Conservation (phyloP, 1,140 invertebrate species). For the Eubasilissa regina region DNA sequence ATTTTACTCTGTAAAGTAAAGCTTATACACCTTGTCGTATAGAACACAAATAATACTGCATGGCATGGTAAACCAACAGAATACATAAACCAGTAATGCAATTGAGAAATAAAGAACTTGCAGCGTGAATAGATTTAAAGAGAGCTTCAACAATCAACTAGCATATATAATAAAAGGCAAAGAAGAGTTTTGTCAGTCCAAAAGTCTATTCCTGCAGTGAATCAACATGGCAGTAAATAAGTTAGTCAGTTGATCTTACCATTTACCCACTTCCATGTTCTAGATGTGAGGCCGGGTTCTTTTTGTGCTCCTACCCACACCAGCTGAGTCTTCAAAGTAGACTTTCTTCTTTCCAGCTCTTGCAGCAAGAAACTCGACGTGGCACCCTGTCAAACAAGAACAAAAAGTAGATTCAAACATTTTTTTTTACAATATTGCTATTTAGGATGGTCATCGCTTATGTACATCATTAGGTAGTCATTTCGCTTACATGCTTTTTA, state of each 20-base stretch:
- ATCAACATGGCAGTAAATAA: no score
- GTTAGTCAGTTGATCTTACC: slow-evolving; percentile 76
- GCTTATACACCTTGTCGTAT: no score
- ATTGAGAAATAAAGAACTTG: background rate
- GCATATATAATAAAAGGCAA: background rate
- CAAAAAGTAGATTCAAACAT: slow-evolving; percentile 1
- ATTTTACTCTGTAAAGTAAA: no score
- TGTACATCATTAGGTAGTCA: no score
- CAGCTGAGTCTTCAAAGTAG: slow-evolving; percentile 85
- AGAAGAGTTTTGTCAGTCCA: background rate
- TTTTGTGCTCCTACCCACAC: slow-evolving; percentile 94
- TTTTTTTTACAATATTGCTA: background rate
- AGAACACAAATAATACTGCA: no score
- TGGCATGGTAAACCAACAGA: no score
- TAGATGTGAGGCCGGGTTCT: slow-evolving; percentile 85
- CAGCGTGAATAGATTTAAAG: background rate
- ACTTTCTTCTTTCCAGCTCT: slow-evolving; percentile 86
- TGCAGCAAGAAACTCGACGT: slow-evolving; percentile 82
- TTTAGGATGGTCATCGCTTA: background rate
- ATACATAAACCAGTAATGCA: no score
- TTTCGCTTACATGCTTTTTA: no score
- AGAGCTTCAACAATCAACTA: background rate
- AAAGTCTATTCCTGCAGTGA: background rate
- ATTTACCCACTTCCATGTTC: slow-evolving; percentile 93
- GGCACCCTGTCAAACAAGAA: slow-evolving; percentile 72